Evolutionary conservation across 2,797 vertebrate genomes (phyloP).

Genomic region (Mormyrus hasselquistii): DNA sequence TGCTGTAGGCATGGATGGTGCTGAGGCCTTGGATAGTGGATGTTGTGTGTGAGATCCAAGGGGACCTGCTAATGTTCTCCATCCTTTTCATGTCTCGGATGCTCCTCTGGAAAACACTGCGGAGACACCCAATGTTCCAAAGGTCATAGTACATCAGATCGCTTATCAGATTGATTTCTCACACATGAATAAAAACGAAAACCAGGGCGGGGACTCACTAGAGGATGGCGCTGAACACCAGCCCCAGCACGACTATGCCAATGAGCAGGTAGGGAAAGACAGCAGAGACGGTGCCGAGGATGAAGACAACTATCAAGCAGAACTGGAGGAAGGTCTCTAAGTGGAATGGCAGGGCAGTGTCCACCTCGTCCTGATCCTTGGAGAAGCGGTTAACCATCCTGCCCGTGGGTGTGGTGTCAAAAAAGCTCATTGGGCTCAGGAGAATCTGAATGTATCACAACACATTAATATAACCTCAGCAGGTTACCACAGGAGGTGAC

Average conservation of each 20-base stretch:
- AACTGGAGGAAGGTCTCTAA: conserved; percentile 70
- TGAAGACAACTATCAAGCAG: conserved; percentile 49
- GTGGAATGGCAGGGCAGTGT: conserved; percentile 59
- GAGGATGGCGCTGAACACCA: conserved; percentile 50
- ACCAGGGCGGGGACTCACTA: conserved; percentile 45
- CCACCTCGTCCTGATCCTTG: conserved; percentile 74
- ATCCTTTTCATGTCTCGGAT: conserved; percentile 64
- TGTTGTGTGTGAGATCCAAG: conserved; percentile 66
- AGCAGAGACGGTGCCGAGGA: conserved; percentile 48
- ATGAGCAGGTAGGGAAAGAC: conserved; percentile 65
- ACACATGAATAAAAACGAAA: neutral
- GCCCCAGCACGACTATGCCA: conserved; percentile 42
- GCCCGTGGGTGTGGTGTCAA: conserved; percentile 71
- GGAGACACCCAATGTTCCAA: neutral
- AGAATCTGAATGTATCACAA: conserved; percentile 53
- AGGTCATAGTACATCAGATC: neutral
- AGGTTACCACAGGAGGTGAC: neutral
- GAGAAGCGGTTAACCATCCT: conserved; percentile 76
- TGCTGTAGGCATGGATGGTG: conserved; percentile 67
- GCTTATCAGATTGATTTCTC: neutral
- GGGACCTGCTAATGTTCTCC: conserved; percentile 71
- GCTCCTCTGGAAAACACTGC: conserved; percentile 62
- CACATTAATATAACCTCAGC: conserved; percentile 3
- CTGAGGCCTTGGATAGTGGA: conserved; percentile 67
- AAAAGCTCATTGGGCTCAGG: conserved; percentile 70